A percentile compares a stretch with the other conserved stretches of the same genome.
Evolutionary conservation across 2,888 invertebrate species (phyloP).

Genomic region (Orthosia cruda): DNA sequence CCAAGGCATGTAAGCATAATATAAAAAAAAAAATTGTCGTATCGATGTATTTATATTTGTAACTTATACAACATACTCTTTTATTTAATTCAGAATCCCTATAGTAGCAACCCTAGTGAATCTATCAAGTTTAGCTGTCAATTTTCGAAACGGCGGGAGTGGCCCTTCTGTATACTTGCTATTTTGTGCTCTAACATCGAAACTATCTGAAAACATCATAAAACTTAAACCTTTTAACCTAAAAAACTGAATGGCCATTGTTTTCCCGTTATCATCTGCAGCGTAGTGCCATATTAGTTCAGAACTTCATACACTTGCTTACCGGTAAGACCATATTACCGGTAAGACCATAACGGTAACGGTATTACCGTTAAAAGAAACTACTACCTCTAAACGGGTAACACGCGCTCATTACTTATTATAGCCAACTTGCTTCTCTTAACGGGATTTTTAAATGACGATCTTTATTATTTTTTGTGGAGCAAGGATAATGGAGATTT

Average conservation of each 20-base stretch:
- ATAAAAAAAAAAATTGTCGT: too few species aligned
- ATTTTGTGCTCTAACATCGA: constrained; percentile 3
- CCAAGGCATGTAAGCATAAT: too few species aligned
- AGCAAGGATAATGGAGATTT: constrained; percentile 47
- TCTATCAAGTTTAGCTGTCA: too few species aligned
- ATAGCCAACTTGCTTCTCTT: constrained; percentile 67
- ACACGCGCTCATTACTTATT: constrained; percentile 68
- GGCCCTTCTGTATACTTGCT: too few species aligned
- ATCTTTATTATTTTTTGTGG: constrained; percentile 51
- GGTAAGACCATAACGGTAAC: constrained; percentile 52
- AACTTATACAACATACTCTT: too few species aligned
- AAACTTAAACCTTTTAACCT: constrained; percentile 33
- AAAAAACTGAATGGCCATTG: constrained; percentile 49
- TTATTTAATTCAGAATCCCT: too few species aligned
- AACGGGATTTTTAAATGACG: constrained; percentile 65
- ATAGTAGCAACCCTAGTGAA: too few species aligned
- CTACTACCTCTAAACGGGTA: constrained; percentile 76
- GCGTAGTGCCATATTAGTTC: constrained; percentile 41
- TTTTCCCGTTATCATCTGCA: constrained; percentile 40
- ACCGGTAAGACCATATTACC: constrained; percentile 51
- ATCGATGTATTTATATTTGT: too few species aligned
- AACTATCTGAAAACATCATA: not conserved
- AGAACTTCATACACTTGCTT: constrained; percentile 65
- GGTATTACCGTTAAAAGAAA: constrained; percentile 81
- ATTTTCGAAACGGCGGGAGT: too few species aligned